A percentile compares a stretch with the other conserved stretches of the same genome.
Conservation (phyloP, 37 sponge, comb jelly and placozoan species). For the Cladorhizidae sp. region DNA sequence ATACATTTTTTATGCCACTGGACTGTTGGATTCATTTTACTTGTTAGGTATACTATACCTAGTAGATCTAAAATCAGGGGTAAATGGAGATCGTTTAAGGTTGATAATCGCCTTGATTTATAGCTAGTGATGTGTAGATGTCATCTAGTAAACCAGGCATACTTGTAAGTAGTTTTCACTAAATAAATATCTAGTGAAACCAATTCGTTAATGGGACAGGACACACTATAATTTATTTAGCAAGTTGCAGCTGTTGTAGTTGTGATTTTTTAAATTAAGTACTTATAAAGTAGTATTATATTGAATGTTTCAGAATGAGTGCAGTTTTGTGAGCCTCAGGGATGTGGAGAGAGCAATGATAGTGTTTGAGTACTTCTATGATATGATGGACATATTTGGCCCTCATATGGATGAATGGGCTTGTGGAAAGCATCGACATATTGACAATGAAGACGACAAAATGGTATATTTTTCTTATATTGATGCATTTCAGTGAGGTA, state of each 20-base stretch:
- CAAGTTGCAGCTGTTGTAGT: not conserved
- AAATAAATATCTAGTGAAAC: no score
- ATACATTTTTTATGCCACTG: no score
- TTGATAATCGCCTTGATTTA: not conserved
- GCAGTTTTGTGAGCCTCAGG: conserved; percentile 85
- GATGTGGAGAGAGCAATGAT: conserved; percentile 86
- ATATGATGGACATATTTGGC: conserved; percentile 25
- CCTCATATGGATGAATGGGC: conserved; percentile 24
- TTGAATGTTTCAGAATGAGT: conserved; percentile 64
- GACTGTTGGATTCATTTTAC: no score
- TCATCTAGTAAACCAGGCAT: no score
- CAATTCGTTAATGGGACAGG: not conserved
- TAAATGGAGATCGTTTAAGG: no score
- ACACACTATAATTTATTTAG: not conserved
- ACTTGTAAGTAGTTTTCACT: no score
- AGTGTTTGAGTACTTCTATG: conserved; percentile 73
- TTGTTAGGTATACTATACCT: no score
- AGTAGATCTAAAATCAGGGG: no score
- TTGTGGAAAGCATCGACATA: not conserved
- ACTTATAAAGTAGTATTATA: not conserved
- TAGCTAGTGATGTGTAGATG: no score
- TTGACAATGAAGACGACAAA: conserved; percentile 3
- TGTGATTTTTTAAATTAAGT: not conserved
- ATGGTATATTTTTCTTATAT: not conserved
- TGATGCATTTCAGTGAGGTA: no score